Evolutionary conservation across 2,113 vertebrate genomes (phyloP).

Genomic region (Oreochromis spilurus): DNA sequence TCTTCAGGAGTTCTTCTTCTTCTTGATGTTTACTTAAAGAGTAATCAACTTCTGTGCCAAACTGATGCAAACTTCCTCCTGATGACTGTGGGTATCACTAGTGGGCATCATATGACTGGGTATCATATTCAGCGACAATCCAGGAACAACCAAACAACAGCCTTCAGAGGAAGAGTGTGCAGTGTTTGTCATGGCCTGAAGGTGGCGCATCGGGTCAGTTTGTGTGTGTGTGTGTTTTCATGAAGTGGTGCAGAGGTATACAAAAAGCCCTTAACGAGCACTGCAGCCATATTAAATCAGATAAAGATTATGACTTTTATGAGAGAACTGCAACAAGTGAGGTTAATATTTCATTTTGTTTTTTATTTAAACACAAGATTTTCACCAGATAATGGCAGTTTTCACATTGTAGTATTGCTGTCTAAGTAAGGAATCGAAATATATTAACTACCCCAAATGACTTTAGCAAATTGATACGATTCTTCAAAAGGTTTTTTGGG

Average conservation of each 20-base stretch:
- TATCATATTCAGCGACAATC: fast-evolving
- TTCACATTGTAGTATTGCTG: not conserved
- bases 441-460: not conserved
- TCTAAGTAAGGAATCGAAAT: not conserved
- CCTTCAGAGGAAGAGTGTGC: not conserved
- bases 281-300: not conserved
- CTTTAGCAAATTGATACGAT: not conserved
- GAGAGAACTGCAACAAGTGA: not conserved
- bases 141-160: not conserved
- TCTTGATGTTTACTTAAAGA: not conserved
- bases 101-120: not conserved
- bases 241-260: not conserved
- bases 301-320: too few species aligned
- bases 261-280: not conserved
- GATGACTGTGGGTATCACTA: not conserved
- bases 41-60: not conserved
- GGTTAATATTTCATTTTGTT: not conserved
- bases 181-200: not conserved
- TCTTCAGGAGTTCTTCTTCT: not conserved
- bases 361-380: not conserved
- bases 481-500: not conserved
- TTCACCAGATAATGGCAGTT: not conserved
- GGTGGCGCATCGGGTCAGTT: fast-evolving
- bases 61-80: not conserved
- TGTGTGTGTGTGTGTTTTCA: not conserved